Conservation (phyloP, 2,888 invertebrate genomes). For the Mesorhabditis sp. region DNA sequence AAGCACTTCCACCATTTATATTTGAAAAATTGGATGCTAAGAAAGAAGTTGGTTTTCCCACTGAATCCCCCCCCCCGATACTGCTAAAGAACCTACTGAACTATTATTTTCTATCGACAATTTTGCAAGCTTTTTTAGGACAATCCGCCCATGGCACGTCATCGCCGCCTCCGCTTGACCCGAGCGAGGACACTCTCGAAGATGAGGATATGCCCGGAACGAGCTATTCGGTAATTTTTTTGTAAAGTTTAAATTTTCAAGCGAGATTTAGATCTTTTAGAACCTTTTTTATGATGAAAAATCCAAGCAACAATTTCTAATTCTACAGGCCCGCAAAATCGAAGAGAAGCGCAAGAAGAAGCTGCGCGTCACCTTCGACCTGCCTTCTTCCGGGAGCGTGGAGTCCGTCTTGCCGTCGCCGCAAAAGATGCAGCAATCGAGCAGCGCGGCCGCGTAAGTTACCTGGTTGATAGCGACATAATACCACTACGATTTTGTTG, state of each 20-base stretch:
- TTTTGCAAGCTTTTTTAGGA: no score
- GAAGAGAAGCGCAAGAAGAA: slow-evolving; percentile 16
- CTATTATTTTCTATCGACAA: no score
- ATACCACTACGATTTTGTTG: neutral
- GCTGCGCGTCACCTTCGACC: slow-evolving; percentile 53
- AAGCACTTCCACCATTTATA: no score
- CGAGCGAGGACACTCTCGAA: slow-evolving; percentile 33
- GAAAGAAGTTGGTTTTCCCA: neutral
- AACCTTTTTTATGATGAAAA: no score
- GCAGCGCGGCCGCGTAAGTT: no score
- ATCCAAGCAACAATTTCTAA: no score
- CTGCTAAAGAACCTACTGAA: neutral
- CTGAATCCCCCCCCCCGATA: slow-evolving; percentile 23
- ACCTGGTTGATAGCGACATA: no score
- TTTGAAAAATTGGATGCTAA: neutral
- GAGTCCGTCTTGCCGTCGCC: neutral
- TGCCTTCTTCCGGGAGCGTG: slow-evolving; percentile 20
- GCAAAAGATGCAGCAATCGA: neutral
- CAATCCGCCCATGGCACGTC: slow-evolving; percentile 7
- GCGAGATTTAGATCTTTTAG: no score
- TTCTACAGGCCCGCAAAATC: neutral
- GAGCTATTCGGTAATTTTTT: neutral
- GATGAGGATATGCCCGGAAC: slow-evolving; percentile 19
- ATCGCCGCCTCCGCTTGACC: slow-evolving; percentile 47
- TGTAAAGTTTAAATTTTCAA: no score